phyloP scores from a whole-genome alignment of 2,797 vertebrate species.

The Neosilurus hyrtlii region DNA sequence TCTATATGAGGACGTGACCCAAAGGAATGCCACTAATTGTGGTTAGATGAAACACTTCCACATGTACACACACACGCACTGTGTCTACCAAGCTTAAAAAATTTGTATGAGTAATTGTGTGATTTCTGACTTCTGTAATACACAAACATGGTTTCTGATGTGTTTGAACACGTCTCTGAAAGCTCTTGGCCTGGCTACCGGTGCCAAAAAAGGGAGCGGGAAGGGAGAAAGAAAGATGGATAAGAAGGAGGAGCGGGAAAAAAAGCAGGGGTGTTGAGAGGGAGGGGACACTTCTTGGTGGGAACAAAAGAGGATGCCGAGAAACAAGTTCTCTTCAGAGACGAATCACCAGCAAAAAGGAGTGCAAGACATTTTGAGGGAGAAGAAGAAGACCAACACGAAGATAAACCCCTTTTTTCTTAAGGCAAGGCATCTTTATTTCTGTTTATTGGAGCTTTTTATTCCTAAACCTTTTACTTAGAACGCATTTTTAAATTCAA shows the following conservation, averaged over 20 bases:
- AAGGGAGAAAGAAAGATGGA: conserved; percentile 49
- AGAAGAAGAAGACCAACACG: conserved; percentile 3
- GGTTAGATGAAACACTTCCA: background rate
- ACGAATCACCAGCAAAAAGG: conserved; percentile 4
- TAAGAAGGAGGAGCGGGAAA: conserved; percentile 18
- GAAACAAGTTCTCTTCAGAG: conserved; percentile 46
- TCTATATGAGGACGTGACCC: background rate
- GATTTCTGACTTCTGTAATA: background rate
- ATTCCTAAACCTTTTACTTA: background rate
- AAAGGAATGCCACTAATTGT: background rate
- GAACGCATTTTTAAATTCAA: background rate
- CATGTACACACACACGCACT: background rate
- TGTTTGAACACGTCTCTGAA: conserved; percentile 48
- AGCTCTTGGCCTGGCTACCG: background rate
- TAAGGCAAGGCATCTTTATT: background rate
- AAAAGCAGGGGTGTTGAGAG: conserved; percentile 56
- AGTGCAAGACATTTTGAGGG: conserved; percentile 1
- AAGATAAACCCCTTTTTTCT: background rate
- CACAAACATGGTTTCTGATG: conserved; percentile 21
- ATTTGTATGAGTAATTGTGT: background rate
- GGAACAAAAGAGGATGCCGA: conserved; percentile 56
- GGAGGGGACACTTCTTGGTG: conserved; percentile 56
- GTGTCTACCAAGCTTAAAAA: background rate
- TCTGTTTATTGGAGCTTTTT: background rate
- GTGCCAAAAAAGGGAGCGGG: conserved; percentile 20